phyloP scores from a whole-genome alignment of 2,888 invertebrate species.

The Pandemis cinnamomeana region DNA sequence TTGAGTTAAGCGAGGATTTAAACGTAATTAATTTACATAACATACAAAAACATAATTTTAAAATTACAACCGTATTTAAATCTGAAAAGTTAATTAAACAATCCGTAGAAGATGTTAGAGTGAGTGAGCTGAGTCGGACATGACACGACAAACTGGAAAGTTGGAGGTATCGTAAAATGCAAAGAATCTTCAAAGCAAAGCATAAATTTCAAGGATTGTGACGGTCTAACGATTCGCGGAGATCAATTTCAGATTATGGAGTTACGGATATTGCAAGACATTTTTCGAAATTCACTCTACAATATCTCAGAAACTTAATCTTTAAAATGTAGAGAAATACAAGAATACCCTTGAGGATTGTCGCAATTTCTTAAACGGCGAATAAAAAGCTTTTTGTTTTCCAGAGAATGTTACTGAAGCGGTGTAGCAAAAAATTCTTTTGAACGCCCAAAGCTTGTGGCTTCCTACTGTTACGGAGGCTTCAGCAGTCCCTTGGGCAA shows the following conservation, averaged over 20 bases:
- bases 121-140: background rate
- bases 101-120: background rate
- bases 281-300: constrained; percentile 36
- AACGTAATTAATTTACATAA: too few relatives aligned
- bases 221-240: constrained; percentile 47
- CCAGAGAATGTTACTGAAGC: background rate
- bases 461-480: background rate
- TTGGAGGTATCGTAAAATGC: constrained; percentile 24
- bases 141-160: constrained; percentile 28
- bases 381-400: constrained; percentile 19
- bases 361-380: constrained; percentile 25
- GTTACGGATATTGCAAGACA: constrained; percentile 36
- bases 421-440: constrained; percentile 10
- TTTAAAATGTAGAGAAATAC: constrained; percentile 31
- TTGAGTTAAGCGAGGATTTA: background rate
- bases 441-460: constrained; percentile 21
- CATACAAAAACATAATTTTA: too few relatives aligned
- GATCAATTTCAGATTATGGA: constrained; percentile 52
- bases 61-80: too few relatives aligned
- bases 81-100: background rate
- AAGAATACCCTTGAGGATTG: constrained; percentile 10
- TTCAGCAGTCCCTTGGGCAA: background rate
- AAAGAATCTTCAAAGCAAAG: constrained; percentile 28
- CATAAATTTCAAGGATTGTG: constrained; percentile 42
- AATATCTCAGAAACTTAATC: constrained; percentile 34